phyloP scores from a whole-genome alignment of 2,888 invertebrate genomes.

The Apodemia mormo region DNA sequence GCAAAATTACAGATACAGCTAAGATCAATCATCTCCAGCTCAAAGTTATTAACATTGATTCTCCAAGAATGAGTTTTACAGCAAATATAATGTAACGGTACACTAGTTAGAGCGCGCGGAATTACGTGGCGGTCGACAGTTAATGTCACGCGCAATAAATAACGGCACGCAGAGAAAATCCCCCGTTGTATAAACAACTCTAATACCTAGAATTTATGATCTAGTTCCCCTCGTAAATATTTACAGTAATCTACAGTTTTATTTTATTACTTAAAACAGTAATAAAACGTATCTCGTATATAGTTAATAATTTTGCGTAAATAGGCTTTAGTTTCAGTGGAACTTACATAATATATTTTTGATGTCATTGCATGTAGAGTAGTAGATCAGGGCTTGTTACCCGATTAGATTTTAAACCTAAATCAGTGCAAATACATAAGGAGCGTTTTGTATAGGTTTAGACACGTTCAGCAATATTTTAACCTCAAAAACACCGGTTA shows the following conservation, averaged over 20 bases:
- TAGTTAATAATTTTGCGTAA: constrained; percentile 4
- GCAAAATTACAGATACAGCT: constrained; percentile 7
- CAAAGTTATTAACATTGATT: constrained; percentile 6
- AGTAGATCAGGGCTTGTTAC: too few relatives aligned
- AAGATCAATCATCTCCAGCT: constrained; percentile 3
- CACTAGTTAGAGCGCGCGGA: constrained; percentile 22
- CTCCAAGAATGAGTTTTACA: not conserved
- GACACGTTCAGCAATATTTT: too few relatives aligned
- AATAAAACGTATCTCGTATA: constrained; percentile 13
- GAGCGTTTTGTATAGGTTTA: too few relatives aligned
- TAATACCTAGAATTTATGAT: constrained; percentile 12
- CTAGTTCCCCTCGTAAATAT: not conserved
- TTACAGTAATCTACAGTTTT: not conserved
- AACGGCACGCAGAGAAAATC: constrained; percentile 13
- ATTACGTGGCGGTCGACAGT: constrained; percentile 16
- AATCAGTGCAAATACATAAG: too few relatives aligned
- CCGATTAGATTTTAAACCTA: too few relatives aligned
- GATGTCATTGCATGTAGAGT: not conserved
- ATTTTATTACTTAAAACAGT: constrained; percentile 9
- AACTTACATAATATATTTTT: not conserved
- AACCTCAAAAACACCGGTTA: too few relatives aligned
- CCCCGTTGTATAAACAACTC: constrained; percentile 5
- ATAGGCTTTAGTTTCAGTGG: constrained; percentile 2
- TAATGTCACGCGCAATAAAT: constrained; percentile 19
- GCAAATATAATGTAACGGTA: constrained; percentile 15